Evolutionary conservation across 2,797 vertebrate species (phyloP), one percentile per base, ranked within the genome.

Genomic region (Bovichtus variegatus): DNA sequence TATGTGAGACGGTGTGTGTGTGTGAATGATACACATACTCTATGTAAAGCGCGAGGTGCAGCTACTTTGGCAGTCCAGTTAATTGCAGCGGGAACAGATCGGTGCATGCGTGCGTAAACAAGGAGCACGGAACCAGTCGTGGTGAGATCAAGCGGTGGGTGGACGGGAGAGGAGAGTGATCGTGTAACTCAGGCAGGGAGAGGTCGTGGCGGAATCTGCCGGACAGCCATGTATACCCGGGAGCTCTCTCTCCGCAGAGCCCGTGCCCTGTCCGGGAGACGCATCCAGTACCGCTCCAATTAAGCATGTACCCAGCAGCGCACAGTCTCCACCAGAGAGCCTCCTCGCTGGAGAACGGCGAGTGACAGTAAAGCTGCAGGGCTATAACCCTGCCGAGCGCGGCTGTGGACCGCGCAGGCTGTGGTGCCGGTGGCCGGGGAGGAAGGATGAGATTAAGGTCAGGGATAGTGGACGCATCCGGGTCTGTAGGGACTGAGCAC

Each of bases 21-120:
- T 66, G 49, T 23, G 5, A 47, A 64, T 73, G 63, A 57, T 62
- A 1, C 38, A 9, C 29, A 41, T 4, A 16, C 31, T 8, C 31
- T 34, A 57, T 50, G 41, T 43, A 27, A 16, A 9, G 51, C 55
- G 27, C 40, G 54, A 43, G 54, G 53, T 67, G 51, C 47, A 15
- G 3, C 61, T 71, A 69, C 81, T 81, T n/a, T 53, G 50, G 19
- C 51, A 58, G 58, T 36, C 21, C 31, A 3, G 70, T 80, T 82
- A 65, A 67, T 76, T 71, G 80, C 69, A 77, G 66, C 76, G n/a
- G 62, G 15, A 49, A 19, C 71, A 46, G 43, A 72, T 70, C 36
- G 62, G 82, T 69, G 55, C 67, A 2, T 59, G 76, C 70, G 70
- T 77, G 80, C 78, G 76, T 85, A 82, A 85, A 84, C n/a, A 54